phyloP scores from a whole-genome alignment of 2,888 invertebrate genomes.

The Lasioglossum pauxillum region DNA sequence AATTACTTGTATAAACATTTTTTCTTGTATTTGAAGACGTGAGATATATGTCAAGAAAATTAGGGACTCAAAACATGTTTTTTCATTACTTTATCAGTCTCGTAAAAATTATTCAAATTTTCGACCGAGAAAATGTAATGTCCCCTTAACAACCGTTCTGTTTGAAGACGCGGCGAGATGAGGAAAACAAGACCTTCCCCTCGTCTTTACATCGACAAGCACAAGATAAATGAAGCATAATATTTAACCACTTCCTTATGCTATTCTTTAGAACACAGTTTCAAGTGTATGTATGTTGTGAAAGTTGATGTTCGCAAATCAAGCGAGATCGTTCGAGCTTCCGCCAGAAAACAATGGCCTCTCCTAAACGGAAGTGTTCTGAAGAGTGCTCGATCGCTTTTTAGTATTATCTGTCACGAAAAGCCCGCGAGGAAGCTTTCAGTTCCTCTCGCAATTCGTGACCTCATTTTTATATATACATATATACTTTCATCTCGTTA shows the following conservation, averaged over 20 bases:
- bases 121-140: too few relatives aligned
- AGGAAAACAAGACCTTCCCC: background rate
- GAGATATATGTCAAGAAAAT: too few relatives aligned
- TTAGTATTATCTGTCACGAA: conserved; percentile 42
- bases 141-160: background rate
- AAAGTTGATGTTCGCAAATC: conserved; percentile 30
- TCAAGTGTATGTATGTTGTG: background rate
- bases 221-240: background rate
- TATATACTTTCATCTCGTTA: background rate
- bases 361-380: conserved; percentile 30
- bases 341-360: background rate
- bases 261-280: background rate
- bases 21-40: too few relatives aligned
- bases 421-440: conserved; percentile 14
- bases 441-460: conserved; percentile 17
- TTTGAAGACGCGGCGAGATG: background rate
- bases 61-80: too few relatives aligned
- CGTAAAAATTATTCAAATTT: too few relatives aligned
- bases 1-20: too few relatives aligned
- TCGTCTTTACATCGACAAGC: background rate
- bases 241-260: background rate
- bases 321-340: conserved; percentile 8
- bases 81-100: too few relatives aligned
- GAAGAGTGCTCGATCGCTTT: conserved; percentile 39
- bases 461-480: background rate